Evolutionary conservation across 2,113 vertebrate species (phyloP).

Genomic region (Hymenochirus boettgeri): DNA sequence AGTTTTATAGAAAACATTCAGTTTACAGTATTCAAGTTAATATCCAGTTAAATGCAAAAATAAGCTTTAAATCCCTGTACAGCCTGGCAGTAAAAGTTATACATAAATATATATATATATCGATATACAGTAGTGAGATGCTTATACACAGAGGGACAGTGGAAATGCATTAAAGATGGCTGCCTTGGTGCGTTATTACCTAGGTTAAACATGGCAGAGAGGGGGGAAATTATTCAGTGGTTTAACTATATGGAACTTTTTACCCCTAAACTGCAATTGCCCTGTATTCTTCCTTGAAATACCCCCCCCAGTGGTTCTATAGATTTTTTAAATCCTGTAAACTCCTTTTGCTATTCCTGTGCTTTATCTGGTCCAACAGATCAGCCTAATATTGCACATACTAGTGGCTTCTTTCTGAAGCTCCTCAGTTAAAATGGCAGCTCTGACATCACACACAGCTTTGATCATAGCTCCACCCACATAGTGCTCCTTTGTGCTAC

Average conservation of each 20-base stretch:
- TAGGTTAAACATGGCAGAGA: not conserved
- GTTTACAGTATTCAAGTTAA: slow-evolving; percentile 15
- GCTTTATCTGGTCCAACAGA: too few species aligned
- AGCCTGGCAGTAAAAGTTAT: not conserved
- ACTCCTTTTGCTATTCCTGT: not conserved
- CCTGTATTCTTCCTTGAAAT: too few species aligned
- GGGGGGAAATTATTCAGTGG: not conserved
- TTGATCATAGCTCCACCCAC: too few species aligned
- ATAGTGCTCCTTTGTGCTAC: too few species aligned
- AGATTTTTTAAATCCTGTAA: not conserved
- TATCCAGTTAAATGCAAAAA: slow-evolving; percentile 30
- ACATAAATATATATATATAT: slow-evolving; percentile 1
- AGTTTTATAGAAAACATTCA: not conserved
- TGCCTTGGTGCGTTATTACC: not conserved
- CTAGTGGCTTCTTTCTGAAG: too few species aligned
- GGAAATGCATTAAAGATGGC: slow-evolving; percentile 7
- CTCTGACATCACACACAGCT: too few species aligned
- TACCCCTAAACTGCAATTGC: not conserved
- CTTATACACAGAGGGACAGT: not conserved
- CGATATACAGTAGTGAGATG: not conserved
- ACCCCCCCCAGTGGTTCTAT: not conserved
- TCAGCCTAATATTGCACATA: too few species aligned
- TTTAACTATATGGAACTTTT: not conserved
- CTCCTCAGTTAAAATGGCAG: too few species aligned
- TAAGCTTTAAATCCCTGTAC: slow-evolving; percentile 10